Evolutionary conservation across 2,797 vertebrate species (phyloP).

Genomic region (Gila robusta): DNA sequence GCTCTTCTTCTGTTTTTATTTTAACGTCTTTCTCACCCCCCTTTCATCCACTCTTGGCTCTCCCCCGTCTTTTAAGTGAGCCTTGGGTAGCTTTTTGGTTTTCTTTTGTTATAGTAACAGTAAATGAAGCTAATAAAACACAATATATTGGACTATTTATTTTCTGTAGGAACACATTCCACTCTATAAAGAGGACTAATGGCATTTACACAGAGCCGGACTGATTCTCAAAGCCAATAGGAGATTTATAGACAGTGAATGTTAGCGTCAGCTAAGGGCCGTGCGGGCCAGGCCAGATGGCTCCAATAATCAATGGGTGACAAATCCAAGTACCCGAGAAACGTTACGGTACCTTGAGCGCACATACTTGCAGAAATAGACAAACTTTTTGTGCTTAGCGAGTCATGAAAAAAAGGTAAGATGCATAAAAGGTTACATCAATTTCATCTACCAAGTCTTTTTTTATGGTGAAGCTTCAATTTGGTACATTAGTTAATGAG

Average conservation of each 20-base stretch:
- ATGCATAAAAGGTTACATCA: neutral
- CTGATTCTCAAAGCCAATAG: slow-evolving; percentile 56
- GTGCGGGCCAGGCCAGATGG: slow-evolving; percentile 57
- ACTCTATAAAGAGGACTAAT: slow-evolving; percentile 62
- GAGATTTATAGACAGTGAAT: slow-evolving; percentile 63
- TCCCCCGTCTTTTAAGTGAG: slow-evolving; percentile 36
- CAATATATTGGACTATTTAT: slow-evolving; percentile 64
- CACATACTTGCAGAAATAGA: neutral
- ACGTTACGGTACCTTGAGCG: slow-evolving; percentile 33
- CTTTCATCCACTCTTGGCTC: slow-evolving; percentile 27
- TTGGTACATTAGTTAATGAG: neutral
- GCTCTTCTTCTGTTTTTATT: neutral
- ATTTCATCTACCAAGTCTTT: neutral
- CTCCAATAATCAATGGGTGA: slow-evolving; percentile 61
- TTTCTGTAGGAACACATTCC: slow-evolving; percentile 64
- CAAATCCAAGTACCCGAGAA: slow-evolving; percentile 56
- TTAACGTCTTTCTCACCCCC: slow-evolving; percentile 6
- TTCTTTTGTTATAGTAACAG: slow-evolving; percentile 59
- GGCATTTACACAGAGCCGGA: slow-evolving; percentile 60
- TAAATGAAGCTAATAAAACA: slow-evolving; percentile 63
- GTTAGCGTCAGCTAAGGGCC: slow-evolving; percentile 53
- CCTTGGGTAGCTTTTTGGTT: slow-evolving; percentile 46
- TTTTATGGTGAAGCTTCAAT: neutral
- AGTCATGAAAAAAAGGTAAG: neutral
- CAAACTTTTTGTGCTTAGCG: neutral